These are phyloP conservation scores for Drosophila yooni DNA, from an alignment of 2,888 invertebrate genomes.

Conservation along the genomic window DNA sequence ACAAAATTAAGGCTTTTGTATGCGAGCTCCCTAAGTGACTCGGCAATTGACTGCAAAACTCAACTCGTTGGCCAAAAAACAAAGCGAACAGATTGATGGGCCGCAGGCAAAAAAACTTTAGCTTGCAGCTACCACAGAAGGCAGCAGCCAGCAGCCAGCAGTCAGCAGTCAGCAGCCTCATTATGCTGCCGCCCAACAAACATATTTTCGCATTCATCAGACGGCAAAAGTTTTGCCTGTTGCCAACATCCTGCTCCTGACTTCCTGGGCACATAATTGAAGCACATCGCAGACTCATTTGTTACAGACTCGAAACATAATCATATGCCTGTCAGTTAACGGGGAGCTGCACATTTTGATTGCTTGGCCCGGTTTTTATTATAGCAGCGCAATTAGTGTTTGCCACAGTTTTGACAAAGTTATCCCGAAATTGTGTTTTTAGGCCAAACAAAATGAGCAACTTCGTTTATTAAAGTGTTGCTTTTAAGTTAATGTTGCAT, in stretches of 20 bases:
- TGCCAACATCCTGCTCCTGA: constrained; percentile 14
- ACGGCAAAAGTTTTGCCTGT: constrained; percentile 58
- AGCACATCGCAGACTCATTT: constrained; percentile 78
- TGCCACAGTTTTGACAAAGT: constrained; percentile 48
- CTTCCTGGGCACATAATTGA: constrained; percentile 70
- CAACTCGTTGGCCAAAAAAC: constrained; percentile 55
- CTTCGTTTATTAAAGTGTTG: constrained; percentile 20
- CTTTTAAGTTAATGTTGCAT: constrained; percentile 11
- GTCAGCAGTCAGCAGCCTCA: constrained; percentile 51
- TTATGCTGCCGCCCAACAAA: constrained; percentile 70
- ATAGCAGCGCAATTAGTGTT: constrained; percentile 65
- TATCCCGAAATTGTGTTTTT: constrained; percentile 66
- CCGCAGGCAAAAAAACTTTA: constrained; percentile 37
- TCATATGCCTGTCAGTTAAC: constrained; percentile 52
- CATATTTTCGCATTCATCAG: constrained; percentile 79
- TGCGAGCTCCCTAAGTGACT: constrained; percentile 35
- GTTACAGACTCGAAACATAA: constrained; percentile 59
- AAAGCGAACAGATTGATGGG: constrained; percentile 63
- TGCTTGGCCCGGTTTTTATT: constrained; percentile 59
- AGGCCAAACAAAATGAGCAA: constrained; percentile 49
- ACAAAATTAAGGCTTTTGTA: constrained; percentile 62
- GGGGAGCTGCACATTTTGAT: constrained; percentile 60
- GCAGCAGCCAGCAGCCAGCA: constrained; percentile 28
- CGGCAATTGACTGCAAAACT: constrained; percentile 55
- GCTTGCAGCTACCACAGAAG: constrained; percentile 31